These are phyloP conservation scores for Carlito syrichta DNA, from an alignment of 2,113 vertebrate species.

Conservation along the genomic window DNA sequence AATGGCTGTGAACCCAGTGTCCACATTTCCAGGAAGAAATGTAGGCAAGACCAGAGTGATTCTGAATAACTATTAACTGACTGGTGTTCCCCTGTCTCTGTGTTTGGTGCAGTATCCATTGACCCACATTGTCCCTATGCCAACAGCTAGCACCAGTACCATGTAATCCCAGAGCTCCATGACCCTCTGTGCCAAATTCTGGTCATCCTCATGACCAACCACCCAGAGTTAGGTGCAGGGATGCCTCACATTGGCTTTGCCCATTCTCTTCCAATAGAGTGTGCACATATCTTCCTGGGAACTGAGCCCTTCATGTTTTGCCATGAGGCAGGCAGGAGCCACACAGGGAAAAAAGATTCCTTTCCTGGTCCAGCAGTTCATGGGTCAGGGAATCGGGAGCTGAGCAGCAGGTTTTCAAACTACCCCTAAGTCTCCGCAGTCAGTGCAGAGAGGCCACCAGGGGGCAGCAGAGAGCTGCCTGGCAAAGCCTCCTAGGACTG, in stretches of 20 bases:
- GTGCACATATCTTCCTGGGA: accelerated
- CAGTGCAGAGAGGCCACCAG: not conserved
- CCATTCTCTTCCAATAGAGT: not conserved
- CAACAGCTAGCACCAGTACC: not conserved
- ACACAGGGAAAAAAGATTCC: not conserved
- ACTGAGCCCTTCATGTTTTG: not conserved
- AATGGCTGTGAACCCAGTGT: not conserved
- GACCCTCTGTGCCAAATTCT: too few species aligned
- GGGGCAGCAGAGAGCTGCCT: not conserved
- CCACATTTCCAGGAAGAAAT: not conserved
- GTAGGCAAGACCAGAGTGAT: not conserved
- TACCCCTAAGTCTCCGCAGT: not conserved
- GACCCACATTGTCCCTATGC: not conserved
- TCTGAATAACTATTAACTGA: not conserved
- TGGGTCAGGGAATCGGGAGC: not conserved
- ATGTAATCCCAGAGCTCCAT: not conserved
- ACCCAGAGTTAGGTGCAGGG: not conserved
- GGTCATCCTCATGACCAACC: not conserved
- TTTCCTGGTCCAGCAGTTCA: not conserved
- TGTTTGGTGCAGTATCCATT: too few species aligned
- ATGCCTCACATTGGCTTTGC: too few species aligned
- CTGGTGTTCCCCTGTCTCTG: not conserved
- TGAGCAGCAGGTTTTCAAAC: not conserved
- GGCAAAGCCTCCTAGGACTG: not conserved
- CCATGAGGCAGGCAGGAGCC: too few species aligned